phyloP scores from a whole-genome alignment of 64 coral and sea anemone species.

The Montipora capricornis region DNA sequence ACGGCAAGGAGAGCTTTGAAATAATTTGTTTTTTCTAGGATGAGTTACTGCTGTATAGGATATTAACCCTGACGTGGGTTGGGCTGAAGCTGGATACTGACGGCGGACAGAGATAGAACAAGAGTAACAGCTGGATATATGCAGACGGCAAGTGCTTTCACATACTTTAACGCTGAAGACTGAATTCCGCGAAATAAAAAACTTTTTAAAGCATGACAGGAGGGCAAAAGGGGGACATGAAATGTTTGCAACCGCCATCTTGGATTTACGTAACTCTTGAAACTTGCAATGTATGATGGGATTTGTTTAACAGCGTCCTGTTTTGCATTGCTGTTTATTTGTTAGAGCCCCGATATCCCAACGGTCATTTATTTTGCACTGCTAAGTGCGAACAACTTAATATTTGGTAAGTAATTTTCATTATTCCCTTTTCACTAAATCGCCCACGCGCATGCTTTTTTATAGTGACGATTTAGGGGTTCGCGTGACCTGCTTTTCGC shows the following conservation, averaged over 20 bases:
- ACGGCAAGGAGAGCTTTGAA: not conserved
- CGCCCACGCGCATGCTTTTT: not conserved
- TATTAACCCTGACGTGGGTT: not conserved
- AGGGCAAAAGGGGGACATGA: not conserved
- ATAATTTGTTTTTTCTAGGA: not conserved
- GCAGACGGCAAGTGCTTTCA: not conserved
- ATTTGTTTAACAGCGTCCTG: slow-evolving; percentile 2
- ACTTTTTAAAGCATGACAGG: not conserved
- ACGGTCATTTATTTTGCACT: slow-evolving; percentile 35
- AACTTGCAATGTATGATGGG: not conserved
- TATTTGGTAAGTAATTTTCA: slow-evolving; percentile 24
- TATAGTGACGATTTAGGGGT: not conserved
- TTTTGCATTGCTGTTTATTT: slow-evolving; percentile 7
- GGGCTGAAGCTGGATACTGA: not conserved
- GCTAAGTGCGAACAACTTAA: slow-evolving; percentile 17
- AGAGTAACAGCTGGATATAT: not conserved
- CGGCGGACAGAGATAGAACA: not conserved
- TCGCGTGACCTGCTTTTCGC: slow-evolving; percentile 25
- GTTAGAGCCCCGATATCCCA: slow-evolving; percentile 30
- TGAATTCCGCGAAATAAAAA: not conserved
- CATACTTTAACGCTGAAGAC: not conserved
- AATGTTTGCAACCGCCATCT: slow-evolving; percentile 14
- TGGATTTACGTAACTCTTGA: not conserved
- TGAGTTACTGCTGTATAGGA: not conserved
- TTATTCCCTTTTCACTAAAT: not conserved